Percentiles rank a stretch among this genome's conserved stretches.
These are phyloP conservation scores for Hypanus sabinus DNA, from an alignment of 2,113 vertebrate genomes.

Conservation along the genomic window DNA sequence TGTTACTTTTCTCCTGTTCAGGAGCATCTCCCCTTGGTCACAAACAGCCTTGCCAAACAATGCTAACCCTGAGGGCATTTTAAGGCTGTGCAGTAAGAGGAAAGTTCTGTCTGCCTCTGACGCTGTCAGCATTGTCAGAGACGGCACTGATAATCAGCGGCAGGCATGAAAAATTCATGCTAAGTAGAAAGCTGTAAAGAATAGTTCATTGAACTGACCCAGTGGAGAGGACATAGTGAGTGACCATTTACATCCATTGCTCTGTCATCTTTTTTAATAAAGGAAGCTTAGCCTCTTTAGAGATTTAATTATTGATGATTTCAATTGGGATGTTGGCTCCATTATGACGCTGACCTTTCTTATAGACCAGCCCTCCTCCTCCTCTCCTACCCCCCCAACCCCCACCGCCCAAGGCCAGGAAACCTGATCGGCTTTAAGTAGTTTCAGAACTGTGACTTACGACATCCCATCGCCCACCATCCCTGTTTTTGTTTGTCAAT, in stretches of 20 bases:
- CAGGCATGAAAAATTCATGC: slow-evolving; percentile 30
- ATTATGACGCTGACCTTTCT: slow-evolving; percentile 11
- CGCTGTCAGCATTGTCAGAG: background rate
- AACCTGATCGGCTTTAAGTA: slow-evolving; percentile 24
- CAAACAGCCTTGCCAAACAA: no score
- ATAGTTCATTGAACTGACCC: background rate
- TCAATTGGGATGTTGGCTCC: slow-evolving; percentile 25
- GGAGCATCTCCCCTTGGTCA: no score
- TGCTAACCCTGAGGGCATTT: no score
- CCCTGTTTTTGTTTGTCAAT: background rate
- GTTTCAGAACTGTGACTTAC: background rate
- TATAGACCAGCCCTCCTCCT: background rate
- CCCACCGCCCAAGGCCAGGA: background rate
- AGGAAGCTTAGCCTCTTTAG: slow-evolving; percentile 11
- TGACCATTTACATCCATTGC: background rate
- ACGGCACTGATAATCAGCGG: background rate
- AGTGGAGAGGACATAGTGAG: background rate
- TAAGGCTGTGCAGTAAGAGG: no score
- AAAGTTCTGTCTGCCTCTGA: background rate
- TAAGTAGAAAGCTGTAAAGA: slow-evolving; percentile 4
- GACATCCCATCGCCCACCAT: background rate
- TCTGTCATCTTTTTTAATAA: background rate
- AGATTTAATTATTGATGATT: slow-evolving; percentile 30
- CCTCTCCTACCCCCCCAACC: background rate
- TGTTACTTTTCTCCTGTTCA: no score